Conservation (phyloP, 2,888 invertebrate species). For the Mimas tiliae region DNA sequence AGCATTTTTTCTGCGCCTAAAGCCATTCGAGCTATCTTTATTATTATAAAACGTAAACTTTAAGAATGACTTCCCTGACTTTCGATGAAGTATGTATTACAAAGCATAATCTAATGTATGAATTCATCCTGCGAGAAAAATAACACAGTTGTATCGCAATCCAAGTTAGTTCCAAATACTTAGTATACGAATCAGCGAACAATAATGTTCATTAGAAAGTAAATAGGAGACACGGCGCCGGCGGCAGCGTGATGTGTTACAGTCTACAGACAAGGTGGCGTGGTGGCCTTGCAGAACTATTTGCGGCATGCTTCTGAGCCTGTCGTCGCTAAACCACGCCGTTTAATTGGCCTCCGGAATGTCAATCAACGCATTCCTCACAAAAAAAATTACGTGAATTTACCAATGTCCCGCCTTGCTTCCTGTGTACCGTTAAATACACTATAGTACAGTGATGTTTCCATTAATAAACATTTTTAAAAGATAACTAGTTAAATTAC, state of each 20-base stretch:
- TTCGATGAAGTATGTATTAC: not conserved
- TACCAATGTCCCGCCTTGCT: not conserved
- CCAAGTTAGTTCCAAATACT: no score
- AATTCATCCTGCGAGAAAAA: not conserved
- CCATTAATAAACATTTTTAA: not conserved
- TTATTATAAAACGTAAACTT: not conserved
- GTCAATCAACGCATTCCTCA: constrained; percentile 68
- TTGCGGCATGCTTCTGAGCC: constrained; percentile 62
- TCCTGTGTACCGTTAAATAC: not conserved
- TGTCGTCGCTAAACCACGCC: constrained; percentile 44
- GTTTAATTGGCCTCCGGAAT: constrained; percentile 70
- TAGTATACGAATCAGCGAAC: not conserved
- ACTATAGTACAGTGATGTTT: not conserved
- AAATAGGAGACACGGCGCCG: constrained; percentile 43
- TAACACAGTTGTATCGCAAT: not conserved
- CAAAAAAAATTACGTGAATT: constrained; percentile 25
- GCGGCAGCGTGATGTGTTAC: constrained; percentile 55
- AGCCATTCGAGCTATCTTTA: not conserved
- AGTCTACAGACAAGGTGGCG: constrained; percentile 56
- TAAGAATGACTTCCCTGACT: not conserved
- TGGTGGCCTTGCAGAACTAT: constrained; percentile 75
- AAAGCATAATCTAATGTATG: not conserved
- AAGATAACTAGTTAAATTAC: not conserved
- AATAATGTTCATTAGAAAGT: constrained; percentile 16
- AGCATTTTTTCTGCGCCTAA: not conserved